Evolutionary conservation across 2,113 vertebrate species (phyloP), one percentile per base, ranked within the genome.

Genomic region (Caretta caretta): DNA sequence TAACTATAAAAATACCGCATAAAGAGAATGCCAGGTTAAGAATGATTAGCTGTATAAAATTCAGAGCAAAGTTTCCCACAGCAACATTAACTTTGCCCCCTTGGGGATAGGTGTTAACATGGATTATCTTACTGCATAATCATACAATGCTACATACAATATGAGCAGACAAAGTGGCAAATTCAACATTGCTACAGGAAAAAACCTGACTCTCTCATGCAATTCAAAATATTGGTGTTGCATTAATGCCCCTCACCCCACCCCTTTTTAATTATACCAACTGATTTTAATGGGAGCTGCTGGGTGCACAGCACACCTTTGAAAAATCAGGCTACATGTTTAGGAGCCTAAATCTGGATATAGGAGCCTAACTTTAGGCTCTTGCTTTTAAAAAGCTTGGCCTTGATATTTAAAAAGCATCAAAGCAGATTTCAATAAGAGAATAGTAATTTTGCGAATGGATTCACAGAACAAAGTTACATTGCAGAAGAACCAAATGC

Each of bases 271-370:
- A 4, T 27, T 16, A 49, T 2, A 49, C 57, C 35, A 69, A 14
- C 62, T 69, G 31, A 69, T 69, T 69, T 25, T 1, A 13, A 76
- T 5, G 35, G 1, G 0, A 83, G 35, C 46, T 42, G 5, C 54
- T 56, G 19, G 6, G 5, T 27, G 1, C 31, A 29, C 62, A n/a
- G 3, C 76, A 25, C 29, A 29, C 0, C 2, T 0, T 46, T 51
- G 50, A 51, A 87, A 76, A 53, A 76, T 9, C 35, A 50, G 75
- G 42, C 53, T 56, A 25, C 9, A 25, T 56, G 54, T 10, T 56
- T 57, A 59, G 27, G 25, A 59, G 25, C 57, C 25, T 11, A 59
- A 27, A 59, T 59, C 29, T 59, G 5, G 25, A 29, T 10, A 9
- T 59, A 10, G 57, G 25, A 12, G 57, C 57, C 25, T 59, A 27